These are phyloP conservation scores for Melieria picta DNA, from an alignment of 2,888 invertebrate species.

Conservation along the genomic window DNA sequence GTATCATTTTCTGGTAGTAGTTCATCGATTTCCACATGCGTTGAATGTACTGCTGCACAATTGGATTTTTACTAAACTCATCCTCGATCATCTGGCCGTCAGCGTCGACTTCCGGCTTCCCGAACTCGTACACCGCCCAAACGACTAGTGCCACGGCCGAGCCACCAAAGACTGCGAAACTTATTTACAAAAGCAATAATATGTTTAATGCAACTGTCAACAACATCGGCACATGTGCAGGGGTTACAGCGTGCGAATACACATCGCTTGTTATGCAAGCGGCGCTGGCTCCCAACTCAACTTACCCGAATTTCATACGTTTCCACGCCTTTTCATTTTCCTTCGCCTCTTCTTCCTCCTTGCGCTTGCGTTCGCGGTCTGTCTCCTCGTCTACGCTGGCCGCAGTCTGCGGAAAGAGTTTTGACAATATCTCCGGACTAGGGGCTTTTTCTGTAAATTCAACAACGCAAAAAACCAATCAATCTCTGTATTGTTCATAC, in stretches of 20 bases:
- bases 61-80: slow-evolving; percentile 77
- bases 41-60: slow-evolving; percentile 76
- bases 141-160: slow-evolving; percentile 71
- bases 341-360: slow-evolving; percentile 71
- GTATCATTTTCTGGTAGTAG: slow-evolving; percentile 81
- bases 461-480: slow-evolving; percentile 7
- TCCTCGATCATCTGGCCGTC: slow-evolving; percentile 79
- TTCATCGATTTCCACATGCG: slow-evolving; percentile 78
- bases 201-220: not conserved
- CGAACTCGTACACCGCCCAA: slow-evolving; percentile 75
- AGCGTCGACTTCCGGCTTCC: slow-evolving; percentile 78
- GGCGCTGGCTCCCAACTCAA: not conserved
- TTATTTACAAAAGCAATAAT: slow-evolving; percentile 46
- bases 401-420: slow-evolving; percentile 71
- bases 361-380: slow-evolving; percentile 69
- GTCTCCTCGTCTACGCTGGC: slow-evolving; percentile 67
- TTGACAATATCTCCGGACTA: slow-evolving; percentile 66
- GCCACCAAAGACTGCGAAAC: slow-evolving; percentile 72
- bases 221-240: not conserved
- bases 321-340: slow-evolving; percentile 78
- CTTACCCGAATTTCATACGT: slow-evolving; percentile 76
- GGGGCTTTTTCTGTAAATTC: slow-evolving; percentile 37
- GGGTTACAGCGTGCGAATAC: slow-evolving; percentile 35
- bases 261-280: slow-evolving; percentile 26
- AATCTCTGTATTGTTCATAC: not conserved